Percentiles rank a stretch among this genome's conserved stretches.
These are phyloP conservation scores for Heliconius ethilla DNA, from an alignment of 2,888 invertebrate genomes.

Conservation along the genomic window DNA sequence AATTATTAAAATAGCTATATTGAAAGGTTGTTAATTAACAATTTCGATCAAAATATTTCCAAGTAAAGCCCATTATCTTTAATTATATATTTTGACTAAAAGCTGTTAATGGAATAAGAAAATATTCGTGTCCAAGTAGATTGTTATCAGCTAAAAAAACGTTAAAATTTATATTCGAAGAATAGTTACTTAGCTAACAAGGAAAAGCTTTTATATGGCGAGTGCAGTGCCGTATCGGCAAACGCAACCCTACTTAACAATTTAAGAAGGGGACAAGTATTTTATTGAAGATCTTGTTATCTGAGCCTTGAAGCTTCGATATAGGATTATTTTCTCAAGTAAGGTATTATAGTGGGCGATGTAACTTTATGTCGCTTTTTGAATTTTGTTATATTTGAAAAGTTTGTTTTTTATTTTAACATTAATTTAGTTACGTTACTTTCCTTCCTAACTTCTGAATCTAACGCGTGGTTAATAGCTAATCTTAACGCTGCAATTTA, in stretches of 20 bases:
- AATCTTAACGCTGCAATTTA: too few species aligned
- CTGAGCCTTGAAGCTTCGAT: slow-evolving; percentile 1
- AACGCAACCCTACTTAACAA: slow-evolving; percentile 43
- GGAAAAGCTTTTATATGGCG: slow-evolving; percentile 41
- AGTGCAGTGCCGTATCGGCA: slow-evolving; percentile 39
- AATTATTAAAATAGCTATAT: neutral
- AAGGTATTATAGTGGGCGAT: neutral
- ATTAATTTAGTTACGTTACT: too few species aligned
- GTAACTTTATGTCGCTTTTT: neutral
- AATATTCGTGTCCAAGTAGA: slow-evolving; percentile 17
- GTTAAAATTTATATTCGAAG: slow-evolving; percentile 26
- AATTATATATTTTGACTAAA: slow-evolving; percentile 15
- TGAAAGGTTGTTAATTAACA: neutral
- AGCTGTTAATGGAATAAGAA: neutral
- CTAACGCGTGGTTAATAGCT: too few species aligned
- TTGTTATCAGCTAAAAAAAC: slow-evolving; percentile 23
- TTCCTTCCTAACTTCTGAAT: too few species aligned
- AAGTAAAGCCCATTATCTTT: neutral
- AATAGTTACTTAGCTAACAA: slow-evolving; percentile 39
- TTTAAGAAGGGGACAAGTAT: slow-evolving; percentile 37
- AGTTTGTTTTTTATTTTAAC: too few species aligned
- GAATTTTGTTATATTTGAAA: neutral
- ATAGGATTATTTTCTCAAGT: neutral
- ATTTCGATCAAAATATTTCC: neutral
- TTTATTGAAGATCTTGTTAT: slow-evolving; percentile 28